Conservation (phyloP, 2,797 vertebrate species). For the Crenuchus spilurus region DNA sequence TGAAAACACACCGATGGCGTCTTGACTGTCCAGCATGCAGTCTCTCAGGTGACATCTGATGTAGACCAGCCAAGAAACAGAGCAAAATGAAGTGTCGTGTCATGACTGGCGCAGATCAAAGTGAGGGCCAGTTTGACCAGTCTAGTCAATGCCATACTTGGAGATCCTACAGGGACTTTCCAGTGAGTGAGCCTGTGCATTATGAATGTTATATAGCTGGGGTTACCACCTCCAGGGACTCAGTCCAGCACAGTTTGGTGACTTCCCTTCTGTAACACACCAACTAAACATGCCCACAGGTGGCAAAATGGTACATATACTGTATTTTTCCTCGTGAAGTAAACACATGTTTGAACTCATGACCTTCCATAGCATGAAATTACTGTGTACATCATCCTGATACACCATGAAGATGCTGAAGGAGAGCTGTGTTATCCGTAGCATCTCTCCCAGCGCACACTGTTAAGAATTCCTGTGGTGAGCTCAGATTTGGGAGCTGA, state of each 20-base stretch:
- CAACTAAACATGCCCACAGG: neutral
- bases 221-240: neutral
- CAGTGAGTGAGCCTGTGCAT: neutral
- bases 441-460: slow-evolving; percentile 18
- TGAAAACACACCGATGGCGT: slow-evolving; percentile 53
- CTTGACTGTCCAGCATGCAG: slow-evolving; percentile 47
- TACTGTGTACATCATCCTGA: slow-evolving; percentile 36
- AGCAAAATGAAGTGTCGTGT: slow-evolving; percentile 49
- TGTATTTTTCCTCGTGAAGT: slow-evolving; percentile 15
- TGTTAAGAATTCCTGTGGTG: slow-evolving; percentile 38
- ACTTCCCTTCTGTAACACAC: neutral
- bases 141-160: slow-evolving; percentile 18
- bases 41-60: slow-evolving; percentile 54
- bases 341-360: slow-evolving; percentile 16
- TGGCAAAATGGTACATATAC: neutral
- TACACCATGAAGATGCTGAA: neutral
- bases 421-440: slow-evolving; percentile 5
- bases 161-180: slow-evolving; percentile 29
- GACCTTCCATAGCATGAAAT: slow-evolving; percentile 22
- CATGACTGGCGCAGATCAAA: slow-evolving; percentile 52
- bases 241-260: neutral
- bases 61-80: slow-evolving; percentile 53
- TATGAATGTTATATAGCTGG: neutral
- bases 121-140: slow-evolving; percentile 31
- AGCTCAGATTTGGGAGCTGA: slow-evolving; percentile 32